phyloP scores from a whole-genome alignment of 2,113 vertebrate genomes.

The Scopus umbretta region DNA sequence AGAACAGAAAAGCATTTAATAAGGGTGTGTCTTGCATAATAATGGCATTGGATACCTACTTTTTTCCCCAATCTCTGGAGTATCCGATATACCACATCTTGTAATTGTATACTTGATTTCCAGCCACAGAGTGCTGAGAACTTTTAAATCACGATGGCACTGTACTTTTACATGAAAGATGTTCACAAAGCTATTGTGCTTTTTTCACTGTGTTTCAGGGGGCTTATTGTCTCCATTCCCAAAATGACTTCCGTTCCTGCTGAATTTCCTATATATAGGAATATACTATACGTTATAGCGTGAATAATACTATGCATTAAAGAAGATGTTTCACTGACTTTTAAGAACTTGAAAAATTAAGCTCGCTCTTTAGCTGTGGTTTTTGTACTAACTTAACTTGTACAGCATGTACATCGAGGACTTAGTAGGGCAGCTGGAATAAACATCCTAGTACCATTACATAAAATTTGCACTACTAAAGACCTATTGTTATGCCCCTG shows the following conservation, averaged over 20 bases:
- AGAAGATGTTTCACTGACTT: neutral
- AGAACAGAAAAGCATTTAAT: neutral
- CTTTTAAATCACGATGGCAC: neutral
- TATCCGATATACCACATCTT: neutral
- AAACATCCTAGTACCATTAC: neutral
- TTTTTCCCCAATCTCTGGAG: neutral
- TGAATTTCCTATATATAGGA: neutral
- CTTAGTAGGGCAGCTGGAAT: neutral
- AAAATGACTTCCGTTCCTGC: neutral
- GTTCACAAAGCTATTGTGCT: neutral
- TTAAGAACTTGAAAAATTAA: neutral
- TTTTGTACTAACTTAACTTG: neutral
- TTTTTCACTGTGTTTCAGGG: neutral
- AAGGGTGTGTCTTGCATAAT: neutral
- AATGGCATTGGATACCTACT: neutral
- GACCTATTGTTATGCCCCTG: neutral
- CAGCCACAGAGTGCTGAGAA: neutral
- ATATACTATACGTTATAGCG: too few species aligned
- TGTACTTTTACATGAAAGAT: neutral
- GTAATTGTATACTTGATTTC: neutral
- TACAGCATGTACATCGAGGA: neutral
- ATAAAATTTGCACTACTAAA: neutral
- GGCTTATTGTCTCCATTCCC: neutral
- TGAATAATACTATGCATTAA: neutral
- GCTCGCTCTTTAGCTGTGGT: accelerated